Evolutionary conservation across 2,888 invertebrate genomes (phyloP).

Genomic region (Ectemnius lituratus): DNA sequence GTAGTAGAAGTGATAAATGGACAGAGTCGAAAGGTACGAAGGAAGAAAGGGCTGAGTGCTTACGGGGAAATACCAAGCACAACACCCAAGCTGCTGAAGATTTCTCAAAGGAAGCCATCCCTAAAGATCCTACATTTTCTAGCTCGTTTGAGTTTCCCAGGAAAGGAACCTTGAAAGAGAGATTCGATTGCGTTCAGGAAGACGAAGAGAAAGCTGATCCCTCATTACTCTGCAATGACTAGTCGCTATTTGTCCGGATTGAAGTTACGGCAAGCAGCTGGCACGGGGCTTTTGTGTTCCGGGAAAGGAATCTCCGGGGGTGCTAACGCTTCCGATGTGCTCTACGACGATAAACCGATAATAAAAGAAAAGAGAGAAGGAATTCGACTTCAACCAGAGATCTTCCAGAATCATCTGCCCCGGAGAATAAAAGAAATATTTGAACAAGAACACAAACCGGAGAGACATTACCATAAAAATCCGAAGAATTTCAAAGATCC

Average conservation of each 20-base stretch:
- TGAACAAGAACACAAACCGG: constrained; percentile 29
- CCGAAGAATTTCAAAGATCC: constrained; percentile 45
- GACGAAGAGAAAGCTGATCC: constrained; percentile 30
- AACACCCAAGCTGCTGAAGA: constrained; percentile 38
- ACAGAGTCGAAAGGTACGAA: constrained; percentile 31
- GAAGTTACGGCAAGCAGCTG: constrained; percentile 46
- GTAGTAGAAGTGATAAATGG: constrained; percentile 21
- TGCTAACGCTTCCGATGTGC: constrained; percentile 31
- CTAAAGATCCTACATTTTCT: constrained; percentile 58
- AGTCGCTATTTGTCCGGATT: constrained; percentile 62
- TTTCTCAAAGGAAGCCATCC: constrained; percentile 41
- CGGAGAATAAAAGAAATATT: constrained; percentile 32
- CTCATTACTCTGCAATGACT: constrained; percentile 67
- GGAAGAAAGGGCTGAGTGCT: background rate
- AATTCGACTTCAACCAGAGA: constrained; percentile 34
- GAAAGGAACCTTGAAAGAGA: constrained; percentile 27
- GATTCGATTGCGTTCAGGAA: constrained; percentile 47
- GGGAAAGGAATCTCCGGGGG: constrained; percentile 49
- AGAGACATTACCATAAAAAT: constrained; percentile 53
- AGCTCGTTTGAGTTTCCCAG: constrained; percentile 56
- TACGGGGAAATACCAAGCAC: constrained; percentile 20
- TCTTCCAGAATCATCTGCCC: constrained; percentile 41
- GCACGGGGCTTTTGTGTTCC: constrained; percentile 46
- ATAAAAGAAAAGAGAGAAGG: constrained; percentile 45
- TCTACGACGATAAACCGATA: constrained; percentile 40